Evolutionary conservation across 2,113 vertebrate genomes (phyloP).

Genomic region (Azemiops feae): DNA sequence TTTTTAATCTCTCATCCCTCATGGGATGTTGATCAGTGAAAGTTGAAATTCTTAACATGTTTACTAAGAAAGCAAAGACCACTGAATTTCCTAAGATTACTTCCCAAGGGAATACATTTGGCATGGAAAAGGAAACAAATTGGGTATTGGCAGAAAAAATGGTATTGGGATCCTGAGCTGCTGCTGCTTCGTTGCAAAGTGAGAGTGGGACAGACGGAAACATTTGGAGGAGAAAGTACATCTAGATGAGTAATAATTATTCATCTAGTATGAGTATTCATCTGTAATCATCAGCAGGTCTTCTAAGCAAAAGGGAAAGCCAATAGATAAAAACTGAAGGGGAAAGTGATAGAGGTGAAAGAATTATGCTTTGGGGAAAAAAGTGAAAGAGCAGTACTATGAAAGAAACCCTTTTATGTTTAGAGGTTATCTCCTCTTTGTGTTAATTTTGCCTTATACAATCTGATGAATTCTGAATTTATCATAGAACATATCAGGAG

Average conservation of each 20-base stretch:
- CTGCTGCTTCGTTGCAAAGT: neutral
- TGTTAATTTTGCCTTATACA: neutral
- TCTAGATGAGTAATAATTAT: neutral
- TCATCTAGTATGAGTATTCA: neutral
- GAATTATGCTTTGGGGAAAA: neutral
- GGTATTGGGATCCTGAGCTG: neutral
- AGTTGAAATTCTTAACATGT: neutral
- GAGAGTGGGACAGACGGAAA: neutral
- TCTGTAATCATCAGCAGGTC: neutral
- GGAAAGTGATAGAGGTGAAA: neutral
- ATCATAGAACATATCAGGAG: neutral
- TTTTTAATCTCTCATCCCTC: neutral
- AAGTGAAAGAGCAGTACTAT: neutral
- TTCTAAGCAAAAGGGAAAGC: neutral
- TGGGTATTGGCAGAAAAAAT: neutral
- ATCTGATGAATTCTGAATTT: neutral
- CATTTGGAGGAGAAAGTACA: neutral
- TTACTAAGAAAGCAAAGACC: neutral
- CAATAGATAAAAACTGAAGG: neutral
- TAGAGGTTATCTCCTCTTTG: neutral
- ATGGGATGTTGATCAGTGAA: neutral
- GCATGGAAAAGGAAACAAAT: neutral
- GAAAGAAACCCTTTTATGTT: neutral
- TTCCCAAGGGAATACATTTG: neutral
- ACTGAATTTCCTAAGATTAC: neutral